phyloP scores from a whole-genome alignment of 2,888 invertebrate species.

The Neoitamus cyanurus region DNA sequence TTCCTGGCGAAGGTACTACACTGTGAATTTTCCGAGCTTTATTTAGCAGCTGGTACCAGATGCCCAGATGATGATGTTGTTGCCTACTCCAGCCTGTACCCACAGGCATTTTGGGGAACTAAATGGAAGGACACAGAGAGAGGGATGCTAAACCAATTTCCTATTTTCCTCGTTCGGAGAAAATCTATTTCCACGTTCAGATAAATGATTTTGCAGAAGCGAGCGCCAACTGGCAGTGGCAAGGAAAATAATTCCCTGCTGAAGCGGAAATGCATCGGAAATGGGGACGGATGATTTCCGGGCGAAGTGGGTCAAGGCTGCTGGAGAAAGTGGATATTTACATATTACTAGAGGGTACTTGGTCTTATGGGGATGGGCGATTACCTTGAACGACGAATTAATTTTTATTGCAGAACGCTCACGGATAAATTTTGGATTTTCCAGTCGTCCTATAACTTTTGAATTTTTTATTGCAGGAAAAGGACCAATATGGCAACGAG shows the following conservation, averaged over 20 bases:
- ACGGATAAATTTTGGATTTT: no score
- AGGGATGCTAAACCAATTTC: constrained; percentile 13
- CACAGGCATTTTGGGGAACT: not conserved
- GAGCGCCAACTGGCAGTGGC: not conserved
- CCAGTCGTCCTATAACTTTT: not conserved
- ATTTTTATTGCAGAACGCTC: no score
- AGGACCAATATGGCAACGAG: constrained; percentile 97
- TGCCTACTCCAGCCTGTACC: not conserved
- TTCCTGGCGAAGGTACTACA: not conserved
- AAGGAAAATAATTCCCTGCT: not conserved
- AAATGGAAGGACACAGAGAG: not conserved
- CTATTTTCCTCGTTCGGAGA: not conserved
- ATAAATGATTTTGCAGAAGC: not conserved
- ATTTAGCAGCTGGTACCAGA: not conserved
- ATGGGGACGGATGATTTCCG: not conserved
- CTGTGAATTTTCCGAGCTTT: not conserved
- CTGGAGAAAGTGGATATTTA: not conserved
- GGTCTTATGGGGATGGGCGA: not conserved
- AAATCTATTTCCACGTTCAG: constrained; percentile 12
- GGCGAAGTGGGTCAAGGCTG: constrained; percentile 28
- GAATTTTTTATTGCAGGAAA: constrained; percentile 76
- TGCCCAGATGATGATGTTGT: not conserved
- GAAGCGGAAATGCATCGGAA: constrained; percentile 48
- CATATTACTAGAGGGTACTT: not conserved
- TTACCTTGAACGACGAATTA: not conserved